Conservation (phyloP, 2,113 vertebrate species). For the Anser brachyrhynchus region DNA sequence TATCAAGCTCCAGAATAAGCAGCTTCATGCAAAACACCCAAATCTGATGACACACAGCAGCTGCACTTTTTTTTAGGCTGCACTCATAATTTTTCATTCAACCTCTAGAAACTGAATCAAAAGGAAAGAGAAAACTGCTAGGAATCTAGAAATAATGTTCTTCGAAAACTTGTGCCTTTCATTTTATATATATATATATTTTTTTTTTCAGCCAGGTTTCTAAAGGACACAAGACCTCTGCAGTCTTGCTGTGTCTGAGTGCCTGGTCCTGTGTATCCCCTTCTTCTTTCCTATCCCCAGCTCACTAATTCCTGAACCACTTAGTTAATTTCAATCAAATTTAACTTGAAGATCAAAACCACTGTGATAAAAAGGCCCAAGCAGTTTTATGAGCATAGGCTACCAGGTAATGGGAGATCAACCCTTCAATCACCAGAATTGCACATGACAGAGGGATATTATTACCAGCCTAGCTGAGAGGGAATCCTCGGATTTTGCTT, state of each 20-base stretch:
- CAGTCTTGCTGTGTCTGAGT: neutral
- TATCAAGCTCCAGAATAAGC: constrained; percentile 1
- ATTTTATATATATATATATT: neutral
- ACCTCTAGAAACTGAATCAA: neutral
- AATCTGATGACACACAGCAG: neutral
- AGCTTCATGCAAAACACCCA: neutral
- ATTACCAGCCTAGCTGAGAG: neutral
- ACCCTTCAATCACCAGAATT: neutral
- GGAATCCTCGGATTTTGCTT: neutral
- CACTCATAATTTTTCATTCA: neutral
- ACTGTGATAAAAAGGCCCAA: neutral
- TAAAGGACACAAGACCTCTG: neutral
- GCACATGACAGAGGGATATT: neutral
- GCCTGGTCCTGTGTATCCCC: neutral
- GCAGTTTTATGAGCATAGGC: neutral
- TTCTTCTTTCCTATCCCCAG: neutral
- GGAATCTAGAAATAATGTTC: neutral
- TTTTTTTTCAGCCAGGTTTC: neutral
- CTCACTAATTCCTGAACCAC: neutral
- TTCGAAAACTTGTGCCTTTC: neutral
- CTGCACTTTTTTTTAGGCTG: neutral
- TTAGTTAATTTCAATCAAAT: neutral
- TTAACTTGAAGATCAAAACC: neutral
- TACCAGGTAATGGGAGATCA: neutral
- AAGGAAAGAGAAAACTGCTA: neutral